phyloP scores from a whole-genome alignment of 2,888 invertebrate genomes.

The Epinotia demarniana region DNA sequence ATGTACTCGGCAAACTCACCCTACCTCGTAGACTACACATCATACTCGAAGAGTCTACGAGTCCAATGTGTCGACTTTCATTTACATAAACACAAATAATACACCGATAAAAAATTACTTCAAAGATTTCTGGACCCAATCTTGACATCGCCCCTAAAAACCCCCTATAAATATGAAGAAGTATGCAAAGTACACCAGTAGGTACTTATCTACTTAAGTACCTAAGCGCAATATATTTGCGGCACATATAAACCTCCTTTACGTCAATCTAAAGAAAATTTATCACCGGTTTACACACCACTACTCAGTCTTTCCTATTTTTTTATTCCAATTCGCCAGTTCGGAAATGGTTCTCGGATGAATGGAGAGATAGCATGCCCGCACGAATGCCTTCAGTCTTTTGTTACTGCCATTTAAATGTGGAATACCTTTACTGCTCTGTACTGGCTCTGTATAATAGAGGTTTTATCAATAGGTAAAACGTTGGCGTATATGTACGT shows the following conservation, averaged over 20 bases:
- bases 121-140: no score
- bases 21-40: no score
- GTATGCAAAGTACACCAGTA: not conserved
- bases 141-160: not conserved
- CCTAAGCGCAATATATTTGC: not conserved
- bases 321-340: conserved; percentile 37
- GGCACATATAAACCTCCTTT: not conserved
- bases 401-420: conserved; percentile 32
- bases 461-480: not conserved
- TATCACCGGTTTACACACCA: conserved; percentile 37
- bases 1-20: no score
- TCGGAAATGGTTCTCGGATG: conserved; percentile 41
- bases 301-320: conserved; percentile 27
- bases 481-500: not conserved
- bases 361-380: conserved; percentile 35
- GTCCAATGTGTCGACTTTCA: not conserved
- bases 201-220: not conserved
- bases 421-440: conserved; percentile 29
- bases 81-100: not conserved
- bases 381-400: conserved; percentile 33
- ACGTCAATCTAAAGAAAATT: conserved; percentile 24
- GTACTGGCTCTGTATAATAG: not conserved
- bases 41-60: not conserved
- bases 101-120: no score
- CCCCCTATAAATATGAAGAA: not conserved